Conservation (phyloP, 1,140 invertebrate genomes). For the Wiebesia pumilae region DNA sequence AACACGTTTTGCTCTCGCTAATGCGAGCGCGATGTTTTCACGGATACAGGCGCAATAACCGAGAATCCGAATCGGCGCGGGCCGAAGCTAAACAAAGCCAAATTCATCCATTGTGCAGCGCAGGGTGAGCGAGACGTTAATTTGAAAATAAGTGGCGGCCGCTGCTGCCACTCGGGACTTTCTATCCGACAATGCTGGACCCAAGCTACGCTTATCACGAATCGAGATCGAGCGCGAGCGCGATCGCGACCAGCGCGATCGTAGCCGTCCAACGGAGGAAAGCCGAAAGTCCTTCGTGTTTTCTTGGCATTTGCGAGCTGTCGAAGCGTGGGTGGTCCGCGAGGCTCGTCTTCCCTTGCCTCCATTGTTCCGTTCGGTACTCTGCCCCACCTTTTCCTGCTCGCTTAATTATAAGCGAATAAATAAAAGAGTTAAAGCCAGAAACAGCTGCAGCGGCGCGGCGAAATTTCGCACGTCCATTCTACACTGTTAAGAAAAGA, state of each 20-base stretch:
- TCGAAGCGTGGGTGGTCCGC: not conserved
- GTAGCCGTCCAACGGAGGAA: too few relatives aligned
- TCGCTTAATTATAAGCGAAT: constrained; percentile 23
- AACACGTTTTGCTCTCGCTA: not conserved
- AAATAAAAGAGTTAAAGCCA: constrained; percentile 20
- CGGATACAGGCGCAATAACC: too few relatives aligned
- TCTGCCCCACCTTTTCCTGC: constrained; percentile 12
- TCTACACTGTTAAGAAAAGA: not conserved
- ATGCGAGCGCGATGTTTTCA: not conserved
- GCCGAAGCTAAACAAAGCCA: too few relatives aligned
- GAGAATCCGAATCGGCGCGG: too few relatives aligned
- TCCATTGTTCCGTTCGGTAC: not conserved
- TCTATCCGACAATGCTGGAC: too few relatives aligned
- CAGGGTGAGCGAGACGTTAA: too few relatives aligned
- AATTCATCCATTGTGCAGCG: too few relatives aligned
- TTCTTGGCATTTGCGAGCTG: not conserved
- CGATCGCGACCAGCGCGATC: too few relatives aligned
- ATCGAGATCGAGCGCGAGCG: too few relatives aligned
- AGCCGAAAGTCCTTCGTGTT: not conserved
- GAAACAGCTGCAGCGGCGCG: constrained; percentile 2
- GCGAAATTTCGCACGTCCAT: not conserved
- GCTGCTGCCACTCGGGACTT: too few relatives aligned
- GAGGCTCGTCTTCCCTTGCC: not conserved
- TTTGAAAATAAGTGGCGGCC: too few relatives aligned
- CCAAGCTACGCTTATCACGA: too few relatives aligned